A percentile compares a stretch with the other conserved stretches of the same genome.
phyloP scores from a whole-genome alignment of 1,140 invertebrate genomes.

The honey bee (Apis mellifera) region DNA sequence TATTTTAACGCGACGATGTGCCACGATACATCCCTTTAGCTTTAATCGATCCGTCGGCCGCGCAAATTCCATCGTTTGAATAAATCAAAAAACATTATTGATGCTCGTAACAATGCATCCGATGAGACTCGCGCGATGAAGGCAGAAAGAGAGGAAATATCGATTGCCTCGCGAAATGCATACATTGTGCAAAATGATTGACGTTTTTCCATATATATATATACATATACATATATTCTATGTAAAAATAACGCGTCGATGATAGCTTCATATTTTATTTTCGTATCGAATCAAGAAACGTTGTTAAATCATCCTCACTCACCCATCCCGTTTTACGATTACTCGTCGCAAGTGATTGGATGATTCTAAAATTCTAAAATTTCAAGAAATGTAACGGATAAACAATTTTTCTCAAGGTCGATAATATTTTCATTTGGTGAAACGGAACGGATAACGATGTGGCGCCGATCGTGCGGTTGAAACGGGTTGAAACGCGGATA shows the following conservation, averaged over 20 bases:
- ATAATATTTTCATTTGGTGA: no score
- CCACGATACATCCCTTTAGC: conserved; percentile 45
- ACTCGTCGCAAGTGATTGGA: no score
- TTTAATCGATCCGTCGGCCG: conserved; percentile 43
- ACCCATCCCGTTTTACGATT: no score
- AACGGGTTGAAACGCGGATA: no score
- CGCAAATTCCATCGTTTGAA: conserved; percentile 41
- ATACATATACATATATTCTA: background rate
- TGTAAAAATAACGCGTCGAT: conserved; percentile 6
- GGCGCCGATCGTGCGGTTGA: no score
- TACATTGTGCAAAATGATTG: conserved; percentile 15
- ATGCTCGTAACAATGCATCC: conserved; percentile 24
- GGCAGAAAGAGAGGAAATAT: background rate
- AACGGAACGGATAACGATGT: no score
- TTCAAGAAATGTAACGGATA: no score
- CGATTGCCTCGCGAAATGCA: conserved; percentile 9
- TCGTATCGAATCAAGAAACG: no score
- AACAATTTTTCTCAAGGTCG: no score
- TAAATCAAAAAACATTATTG: conserved; percentile 54
- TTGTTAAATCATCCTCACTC: no score
- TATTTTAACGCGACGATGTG: conserved; percentile 59
- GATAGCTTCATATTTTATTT: background rate
- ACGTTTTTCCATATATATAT: background rate
- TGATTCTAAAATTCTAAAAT: no score
- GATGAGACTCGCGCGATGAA: background rate